These are phyloP conservation scores for Palythoa heliodiscus DNA, from an alignment of 92 coral and sea anemone genomes.

Conservation along the genomic window DNA sequence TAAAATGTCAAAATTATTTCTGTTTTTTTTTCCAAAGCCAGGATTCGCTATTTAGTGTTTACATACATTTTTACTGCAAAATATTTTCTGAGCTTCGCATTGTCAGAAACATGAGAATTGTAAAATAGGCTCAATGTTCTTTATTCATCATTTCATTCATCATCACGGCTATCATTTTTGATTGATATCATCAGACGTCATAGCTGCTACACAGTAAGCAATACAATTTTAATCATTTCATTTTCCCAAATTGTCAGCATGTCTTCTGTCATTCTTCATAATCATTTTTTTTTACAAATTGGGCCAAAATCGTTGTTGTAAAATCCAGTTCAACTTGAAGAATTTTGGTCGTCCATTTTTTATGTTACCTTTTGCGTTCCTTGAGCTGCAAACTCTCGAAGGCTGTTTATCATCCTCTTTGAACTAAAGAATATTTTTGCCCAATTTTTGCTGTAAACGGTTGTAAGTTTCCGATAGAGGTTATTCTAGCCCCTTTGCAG, in stretches of 20 bases:
- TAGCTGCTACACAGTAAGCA: neutral
- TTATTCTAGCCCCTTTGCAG: neutral
- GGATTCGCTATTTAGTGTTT: no score
- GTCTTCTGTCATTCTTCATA: neutral
- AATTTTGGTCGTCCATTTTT: no score
- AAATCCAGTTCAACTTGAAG: no score
- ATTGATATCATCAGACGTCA: neutral
- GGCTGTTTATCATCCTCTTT: neutral
- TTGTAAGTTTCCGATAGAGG: neutral
- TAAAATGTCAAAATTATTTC: no score
- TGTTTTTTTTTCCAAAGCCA: neutral
- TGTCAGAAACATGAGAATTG: neutral
- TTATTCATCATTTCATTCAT: neutral
- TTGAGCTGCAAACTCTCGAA: no score
- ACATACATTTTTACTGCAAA: neutral
- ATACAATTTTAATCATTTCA: neutral
- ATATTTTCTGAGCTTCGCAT: neutral
- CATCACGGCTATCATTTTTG: neutral
- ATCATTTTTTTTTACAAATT: neutral
- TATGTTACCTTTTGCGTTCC: no score
- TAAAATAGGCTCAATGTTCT: no score
- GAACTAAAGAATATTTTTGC: neutral
- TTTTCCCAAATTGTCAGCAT: neutral
- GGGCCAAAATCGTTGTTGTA: no score
- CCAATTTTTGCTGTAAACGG: neutral